Conservation (phyloP, 2,888 invertebrate species). For the Phyllotreta cruciferae region DNA sequence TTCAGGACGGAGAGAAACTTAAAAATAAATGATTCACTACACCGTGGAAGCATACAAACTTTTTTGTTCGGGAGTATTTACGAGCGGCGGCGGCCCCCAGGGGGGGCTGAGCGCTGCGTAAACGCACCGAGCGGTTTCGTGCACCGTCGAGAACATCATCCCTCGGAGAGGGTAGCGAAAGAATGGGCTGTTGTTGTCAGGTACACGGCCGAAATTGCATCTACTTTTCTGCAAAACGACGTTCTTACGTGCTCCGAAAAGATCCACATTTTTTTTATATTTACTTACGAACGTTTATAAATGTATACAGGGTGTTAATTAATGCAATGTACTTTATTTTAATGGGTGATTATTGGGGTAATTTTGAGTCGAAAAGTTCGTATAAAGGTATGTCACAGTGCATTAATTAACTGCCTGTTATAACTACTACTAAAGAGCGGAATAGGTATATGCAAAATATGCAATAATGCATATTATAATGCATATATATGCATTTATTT, state of each 20-base stretch:
- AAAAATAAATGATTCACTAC: constrained; percentile 28
- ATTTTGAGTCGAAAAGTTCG: too few species aligned
- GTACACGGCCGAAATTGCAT: constrained; percentile 17
- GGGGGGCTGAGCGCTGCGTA: constrained; percentile 36
- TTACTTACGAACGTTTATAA: too few species aligned
- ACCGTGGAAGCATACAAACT: constrained; percentile 19
- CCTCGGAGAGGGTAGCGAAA: constrained; percentile 31
- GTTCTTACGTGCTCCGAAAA: neutral
- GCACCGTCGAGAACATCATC: constrained; percentile 43
- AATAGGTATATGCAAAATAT: too few species aligned
- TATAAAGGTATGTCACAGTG: too few species aligned
- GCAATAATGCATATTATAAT: too few species aligned
- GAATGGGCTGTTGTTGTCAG: constrained; percentile 1
- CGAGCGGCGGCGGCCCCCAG: constrained; percentile 19
- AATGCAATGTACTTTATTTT: too few species aligned
- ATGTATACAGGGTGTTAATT: too few species aligned
- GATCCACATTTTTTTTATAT: too few species aligned
- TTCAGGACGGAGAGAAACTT: constrained; percentile 22
- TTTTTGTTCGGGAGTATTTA: constrained; percentile 17
- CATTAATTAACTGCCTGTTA: too few species aligned
- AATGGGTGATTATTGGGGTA: too few species aligned
- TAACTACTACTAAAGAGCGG: too few species aligned
- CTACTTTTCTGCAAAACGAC: neutral
- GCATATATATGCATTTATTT: too few species aligned
- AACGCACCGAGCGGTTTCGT: constrained; percentile 42